A percentile compares a stretch with the other conserved stretches of the same genome.
These are phyloP conservation scores for Melieria picta DNA, from an alignment of 2,888 invertebrate genomes.

Conservation along the genomic window DNA sequence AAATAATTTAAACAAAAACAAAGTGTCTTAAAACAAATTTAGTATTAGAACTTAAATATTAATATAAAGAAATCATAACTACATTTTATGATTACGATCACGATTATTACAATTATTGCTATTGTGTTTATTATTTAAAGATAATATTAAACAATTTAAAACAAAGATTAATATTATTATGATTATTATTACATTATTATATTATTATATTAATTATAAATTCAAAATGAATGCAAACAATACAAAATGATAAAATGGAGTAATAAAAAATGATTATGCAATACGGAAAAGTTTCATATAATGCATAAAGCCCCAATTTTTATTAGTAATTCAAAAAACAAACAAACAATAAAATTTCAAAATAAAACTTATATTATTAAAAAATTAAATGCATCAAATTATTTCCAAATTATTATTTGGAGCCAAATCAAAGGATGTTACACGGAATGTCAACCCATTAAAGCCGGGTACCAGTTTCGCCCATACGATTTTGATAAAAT, in stretches of 20 bases:
- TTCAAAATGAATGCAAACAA: background rate
- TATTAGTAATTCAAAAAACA: slow-evolving; percentile 26
- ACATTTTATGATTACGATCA: slow-evolving; percentile 13
- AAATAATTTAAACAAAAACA: slow-evolving; percentile 52
- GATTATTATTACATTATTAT: slow-evolving; percentile 19
- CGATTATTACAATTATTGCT: slow-evolving; percentile 1
- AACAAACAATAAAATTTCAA: slow-evolving; percentile 11
- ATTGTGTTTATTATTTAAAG: slow-evolving; percentile 13
- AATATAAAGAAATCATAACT: slow-evolving; percentile 11
- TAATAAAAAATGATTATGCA: slow-evolving; percentile 18
- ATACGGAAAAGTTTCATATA: slow-evolving; percentile 23
- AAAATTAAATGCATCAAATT: background rate
- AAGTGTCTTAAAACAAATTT: slow-evolving; percentile 63
- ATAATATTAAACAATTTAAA: slow-evolving; percentile 21
- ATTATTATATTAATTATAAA: background rate
- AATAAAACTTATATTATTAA: slow-evolving; percentile 29
- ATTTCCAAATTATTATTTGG: no score
- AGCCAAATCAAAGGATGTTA: no score
- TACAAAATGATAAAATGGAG: background rate
- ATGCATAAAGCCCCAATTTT: slow-evolving; percentile 20
- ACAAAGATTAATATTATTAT: slow-evolving; percentile 27
- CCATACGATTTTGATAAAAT: no score
- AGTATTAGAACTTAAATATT: slow-evolving; percentile 53
- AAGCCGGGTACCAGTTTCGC: no score
- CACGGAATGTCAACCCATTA: no score